Base-by-base conservation (phyloP, 2,888 invertebrate genomes). In the Cheilosia soror region DNA sequence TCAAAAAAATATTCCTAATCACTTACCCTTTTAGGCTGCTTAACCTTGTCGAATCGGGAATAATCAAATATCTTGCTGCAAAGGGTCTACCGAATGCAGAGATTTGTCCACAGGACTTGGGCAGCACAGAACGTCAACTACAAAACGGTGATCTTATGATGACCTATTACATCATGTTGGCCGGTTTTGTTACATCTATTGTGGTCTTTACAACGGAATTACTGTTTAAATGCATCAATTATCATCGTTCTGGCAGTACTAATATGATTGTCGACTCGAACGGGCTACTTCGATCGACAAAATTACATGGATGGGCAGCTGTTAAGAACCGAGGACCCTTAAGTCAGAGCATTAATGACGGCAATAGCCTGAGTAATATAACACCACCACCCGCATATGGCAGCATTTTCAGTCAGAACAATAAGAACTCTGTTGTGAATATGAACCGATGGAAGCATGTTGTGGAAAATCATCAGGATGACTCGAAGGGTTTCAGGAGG, bases 51-150 rank as follows among this genome's bases (percentile, higher is more conserved):
- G 96, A 97, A 92, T 94, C 95, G 0, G 97, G 97, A 2, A 95
- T 97, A 72, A 93, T 97, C 7, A 94, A 95, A 84, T 95, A 94
- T 88, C 93, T 95, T 63, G 93, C 95, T 65, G 93, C 93, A 1
- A 92, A 93, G 80, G 93, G 95, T 87, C 90, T 97, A 87, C 97
- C 97, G 0, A 94, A 95, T 87, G 95, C 96, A 0, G 94, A 95
- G 89, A 96, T 97, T 57, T 97, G 97, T 88, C 97, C 97, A 0
- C 93, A 96, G 66, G 95, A 97, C 91, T 92, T 97, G 87, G 96
- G 96, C 87, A 96, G 96, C 75, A 96, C 95, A 49, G 97, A 97
- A 89, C 93, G 97, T 0, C 95, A 95, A 89, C 92, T 97, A 6
- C 92, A 95, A 85, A 96, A 96, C 89, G 93, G 95, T 4, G 97